Evolutionary conservation across 2,113 vertebrate species (phyloP).

Genomic region (Lutjanus erythropterus): DNA sequence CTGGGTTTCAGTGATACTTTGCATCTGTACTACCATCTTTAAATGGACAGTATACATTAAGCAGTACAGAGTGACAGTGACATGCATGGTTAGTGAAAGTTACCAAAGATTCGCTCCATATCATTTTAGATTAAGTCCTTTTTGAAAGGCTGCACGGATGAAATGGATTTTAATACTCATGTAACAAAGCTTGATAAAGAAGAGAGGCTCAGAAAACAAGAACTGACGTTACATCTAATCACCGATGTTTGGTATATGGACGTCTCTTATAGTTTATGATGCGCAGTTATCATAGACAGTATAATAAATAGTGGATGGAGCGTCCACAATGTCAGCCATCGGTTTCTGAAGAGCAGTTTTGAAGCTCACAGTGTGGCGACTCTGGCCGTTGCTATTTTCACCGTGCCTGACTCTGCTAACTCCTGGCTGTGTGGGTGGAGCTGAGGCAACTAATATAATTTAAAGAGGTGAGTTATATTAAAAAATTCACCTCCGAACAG

Average conservation of each 20-base stretch:
- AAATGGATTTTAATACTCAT: background rate
- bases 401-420: too few species aligned
- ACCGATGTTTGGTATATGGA: background rate
- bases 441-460: too few species aligned
- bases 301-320: too few species aligned
- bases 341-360: too few species aligned
- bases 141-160: slow-evolving; percentile 1
- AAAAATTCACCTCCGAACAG: too few species aligned
- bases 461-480: too few species aligned
- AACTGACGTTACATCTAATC: background rate
- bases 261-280: too few species aligned
- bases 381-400: too few species aligned
- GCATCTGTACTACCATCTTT: background rate
- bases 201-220: background rate
- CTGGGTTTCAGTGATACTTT: background rate
- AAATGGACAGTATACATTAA: background rate
- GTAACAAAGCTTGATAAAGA: background rate
- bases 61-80: background rate
- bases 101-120: background rate
- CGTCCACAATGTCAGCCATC: too few species aligned
- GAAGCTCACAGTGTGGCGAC: too few species aligned
- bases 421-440: too few species aligned
- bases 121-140: background rate
- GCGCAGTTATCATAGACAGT: too few species aligned
- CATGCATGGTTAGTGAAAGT: background rate